Conservation (phyloP, 2,113 vertebrate genomes). For the Nycticorax nycticorax region DNA sequence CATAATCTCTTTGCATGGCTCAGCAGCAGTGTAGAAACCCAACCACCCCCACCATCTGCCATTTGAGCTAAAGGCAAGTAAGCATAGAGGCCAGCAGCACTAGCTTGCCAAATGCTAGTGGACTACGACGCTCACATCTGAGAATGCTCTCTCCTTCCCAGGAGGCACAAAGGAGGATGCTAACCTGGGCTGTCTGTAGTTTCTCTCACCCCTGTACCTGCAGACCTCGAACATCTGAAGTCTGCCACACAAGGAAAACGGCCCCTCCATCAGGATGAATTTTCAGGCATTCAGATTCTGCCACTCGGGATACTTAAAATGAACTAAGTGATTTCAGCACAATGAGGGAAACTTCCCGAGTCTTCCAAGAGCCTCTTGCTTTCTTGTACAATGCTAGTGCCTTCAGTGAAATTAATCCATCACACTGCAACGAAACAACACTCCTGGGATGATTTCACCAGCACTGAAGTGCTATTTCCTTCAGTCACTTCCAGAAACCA, state of each 20-base stretch:
- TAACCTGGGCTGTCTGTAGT: neutral
- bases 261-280: neutral
- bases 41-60: neutral
- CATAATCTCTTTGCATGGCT: neutral
- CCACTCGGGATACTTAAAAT: neutral
- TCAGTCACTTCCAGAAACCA: slow-evolving; percentile 18
- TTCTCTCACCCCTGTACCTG: accelerated
- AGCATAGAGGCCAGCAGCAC: neutral
- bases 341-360: neutral
- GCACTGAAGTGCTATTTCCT: slow-evolving; percentile 3
- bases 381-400: neutral
- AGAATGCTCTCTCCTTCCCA: neutral
- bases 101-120: neutral
- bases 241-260: neutral
- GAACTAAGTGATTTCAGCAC: neutral
- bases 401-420: neutral
- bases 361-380: neutral
- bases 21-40: neutral
- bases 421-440: neutral
- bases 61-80: neutral
- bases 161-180: neutral
- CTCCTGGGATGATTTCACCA: slow-evolving; percentile 6
- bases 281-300: neutral
- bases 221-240: neutral
- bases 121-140: neutral